phyloP scores from a whole-genome alignment of 2,888 invertebrate species.

The Lepidochrysops patricia region DNA sequence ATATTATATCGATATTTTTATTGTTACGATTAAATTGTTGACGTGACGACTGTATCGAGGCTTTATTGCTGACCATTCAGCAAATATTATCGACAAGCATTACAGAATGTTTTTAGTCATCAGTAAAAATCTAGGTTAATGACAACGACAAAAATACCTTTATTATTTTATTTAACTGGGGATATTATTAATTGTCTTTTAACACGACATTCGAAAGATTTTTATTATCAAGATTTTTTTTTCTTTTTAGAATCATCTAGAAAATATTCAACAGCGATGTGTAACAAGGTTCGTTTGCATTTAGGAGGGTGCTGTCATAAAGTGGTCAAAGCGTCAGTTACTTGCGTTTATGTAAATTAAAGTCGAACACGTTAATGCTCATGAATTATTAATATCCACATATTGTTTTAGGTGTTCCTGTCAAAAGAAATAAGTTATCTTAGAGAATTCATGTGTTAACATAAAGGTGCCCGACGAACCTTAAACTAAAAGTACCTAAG shows the following conservation, averaged over 20 bases:
- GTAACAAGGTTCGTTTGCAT: background rate
- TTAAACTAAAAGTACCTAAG: no score
- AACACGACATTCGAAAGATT: no score
- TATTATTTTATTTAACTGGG: no score
- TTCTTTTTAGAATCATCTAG: background rate
- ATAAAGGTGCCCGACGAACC: no score
- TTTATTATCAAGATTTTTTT: no score
- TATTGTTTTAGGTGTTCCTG: slow-evolving; percentile 3
- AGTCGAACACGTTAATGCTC: slow-evolving; percentile 27
- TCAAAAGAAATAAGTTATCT: background rate
- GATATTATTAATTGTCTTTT: no score
- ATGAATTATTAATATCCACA: slow-evolving; percentile 24
- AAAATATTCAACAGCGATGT: background rate
- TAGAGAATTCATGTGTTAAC: no score
- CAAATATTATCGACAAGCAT: slow-evolving; percentile 15
- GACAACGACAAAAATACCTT: no score
- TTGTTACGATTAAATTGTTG: background rate
- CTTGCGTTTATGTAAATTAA: slow-evolving; percentile 31
- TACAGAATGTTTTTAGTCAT: no score
- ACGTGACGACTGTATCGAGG: background rate
- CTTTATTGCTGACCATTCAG: background rate
- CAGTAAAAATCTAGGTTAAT: background rate
- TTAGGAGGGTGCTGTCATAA: slow-evolving; percentile 34
- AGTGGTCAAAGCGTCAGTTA: slow-evolving; percentile 30
- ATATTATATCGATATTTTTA: slow-evolving; percentile 8